A percentile compares a stretch with the other conserved stretches of the same genome.
Evolutionary conservation across 2,113 vertebrate species (phyloP).

Genomic region (Calonectris borealis): DNA sequence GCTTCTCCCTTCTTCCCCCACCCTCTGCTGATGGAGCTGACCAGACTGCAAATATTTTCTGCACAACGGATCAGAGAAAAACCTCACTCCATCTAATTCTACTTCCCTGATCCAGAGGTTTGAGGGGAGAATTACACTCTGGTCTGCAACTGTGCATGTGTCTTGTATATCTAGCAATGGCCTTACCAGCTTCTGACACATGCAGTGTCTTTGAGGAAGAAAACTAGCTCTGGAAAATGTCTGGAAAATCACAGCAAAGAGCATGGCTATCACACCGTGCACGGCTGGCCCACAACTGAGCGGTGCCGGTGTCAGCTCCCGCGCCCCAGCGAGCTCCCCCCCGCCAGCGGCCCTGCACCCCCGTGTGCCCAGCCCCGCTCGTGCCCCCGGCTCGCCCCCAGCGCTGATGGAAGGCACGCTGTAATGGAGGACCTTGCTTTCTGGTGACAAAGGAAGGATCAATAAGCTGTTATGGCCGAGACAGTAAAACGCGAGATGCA

Average conservation of each 20-base stretch:
- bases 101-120: background rate
- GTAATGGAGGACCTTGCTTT: rapidly evolving
- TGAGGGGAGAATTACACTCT: background rate
- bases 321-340: rapidly evolving
- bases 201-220: background rate
- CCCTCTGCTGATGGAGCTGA: background rate
- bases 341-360: background rate
- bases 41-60: background rate
- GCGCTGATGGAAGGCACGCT: rapidly evolving
- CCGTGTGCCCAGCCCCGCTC: background rate
- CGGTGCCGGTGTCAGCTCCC: rapidly evolving
- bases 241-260: background rate
- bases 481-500: background rate
- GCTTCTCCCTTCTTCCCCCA: background rate
- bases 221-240: background rate
- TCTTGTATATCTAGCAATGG: background rate
- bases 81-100: background rate
- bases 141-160: background rate
- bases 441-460: background rate
- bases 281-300: background rate
- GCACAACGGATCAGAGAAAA: background rate
- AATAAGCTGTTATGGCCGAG: background rate
- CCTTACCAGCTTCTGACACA: background rate
- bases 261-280: rapidly evolving
- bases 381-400: background rate